These are phyloP conservation scores for Leptopilina clavipes DNA, from an alignment of 1,140 invertebrate genomes.

Conservation along the genomic window DNA sequence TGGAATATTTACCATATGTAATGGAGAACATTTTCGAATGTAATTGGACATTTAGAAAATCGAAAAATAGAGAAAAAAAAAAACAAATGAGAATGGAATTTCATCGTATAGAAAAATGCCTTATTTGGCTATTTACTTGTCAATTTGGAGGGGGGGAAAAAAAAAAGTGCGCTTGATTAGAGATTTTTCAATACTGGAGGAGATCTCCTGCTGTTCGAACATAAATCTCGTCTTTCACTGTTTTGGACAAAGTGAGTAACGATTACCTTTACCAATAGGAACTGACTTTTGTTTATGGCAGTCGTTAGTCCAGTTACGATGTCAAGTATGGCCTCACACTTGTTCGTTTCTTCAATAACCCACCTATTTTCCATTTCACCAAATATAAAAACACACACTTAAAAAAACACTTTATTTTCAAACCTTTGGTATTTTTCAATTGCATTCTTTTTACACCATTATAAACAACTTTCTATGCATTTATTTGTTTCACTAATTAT, in stretches of 20 bases:
- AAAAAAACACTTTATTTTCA: background rate
- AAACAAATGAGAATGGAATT: background rate
- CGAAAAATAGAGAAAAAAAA: background rate
- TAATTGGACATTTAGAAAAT: background rate
- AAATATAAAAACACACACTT: background rate
- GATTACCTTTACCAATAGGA: slow-evolving; percentile 34
- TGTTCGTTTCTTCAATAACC: slow-evolving; percentile 12
- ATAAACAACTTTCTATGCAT: too few relatives aligned
- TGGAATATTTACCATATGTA: background rate
- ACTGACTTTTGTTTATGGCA: slow-evolving; percentile 29
- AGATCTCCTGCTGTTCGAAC: slow-evolving; percentile 25
- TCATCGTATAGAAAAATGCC: background rate
- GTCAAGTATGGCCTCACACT: slow-evolving; percentile 29
- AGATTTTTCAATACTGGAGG: background rate
- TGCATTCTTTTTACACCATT: too few relatives aligned
- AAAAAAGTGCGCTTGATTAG: background rate
- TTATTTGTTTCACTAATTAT: too few relatives aligned
- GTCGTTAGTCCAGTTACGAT: slow-evolving; percentile 30
- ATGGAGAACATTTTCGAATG: background rate
- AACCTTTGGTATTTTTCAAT: background rate
- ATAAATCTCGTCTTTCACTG: slow-evolving; percentile 21
- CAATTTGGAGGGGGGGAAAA: background rate
- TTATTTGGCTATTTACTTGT: slow-evolving; percentile 2
- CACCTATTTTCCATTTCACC: slow-evolving; percentile 24
- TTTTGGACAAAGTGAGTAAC: slow-evolving; percentile 19